phyloP scores from a whole-genome alignment of 2,888 invertebrate genomes.

The Erpobdella octoculata region DNA sequence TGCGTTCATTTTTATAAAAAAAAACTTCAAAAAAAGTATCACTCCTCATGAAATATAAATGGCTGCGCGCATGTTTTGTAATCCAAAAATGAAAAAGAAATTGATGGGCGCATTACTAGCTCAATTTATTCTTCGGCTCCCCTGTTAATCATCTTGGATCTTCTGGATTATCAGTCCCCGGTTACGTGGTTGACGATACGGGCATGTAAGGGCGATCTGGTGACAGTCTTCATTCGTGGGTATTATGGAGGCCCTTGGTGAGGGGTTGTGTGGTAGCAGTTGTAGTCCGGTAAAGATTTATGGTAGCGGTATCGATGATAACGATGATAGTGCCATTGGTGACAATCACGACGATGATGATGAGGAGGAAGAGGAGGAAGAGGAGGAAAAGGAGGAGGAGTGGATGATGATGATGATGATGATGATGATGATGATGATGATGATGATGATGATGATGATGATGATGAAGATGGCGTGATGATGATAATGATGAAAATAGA shows the following conservation, averaged over 20 bases:
- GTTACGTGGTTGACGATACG: too few relatives aligned
- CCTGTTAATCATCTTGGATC: too few relatives aligned
- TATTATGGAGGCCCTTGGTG: neutral
- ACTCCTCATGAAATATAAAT: too few relatives aligned
- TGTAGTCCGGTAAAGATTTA: neutral
- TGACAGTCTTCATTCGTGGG: too few relatives aligned
- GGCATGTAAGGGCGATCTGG: too few relatives aligned
- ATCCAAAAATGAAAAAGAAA: too few relatives aligned
- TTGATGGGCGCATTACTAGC: too few relatives aligned
- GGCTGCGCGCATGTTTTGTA: too few relatives aligned
- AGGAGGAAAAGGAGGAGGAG: neutral
- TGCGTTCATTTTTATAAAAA: too few relatives aligned
- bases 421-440: neutral
- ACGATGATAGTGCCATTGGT: neutral
- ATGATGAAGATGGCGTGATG: neutral
- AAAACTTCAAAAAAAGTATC: too few relatives aligned
- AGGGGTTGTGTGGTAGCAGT: neutral
- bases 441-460: neutral
- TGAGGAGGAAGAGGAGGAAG: slow-evolving; percentile 10
- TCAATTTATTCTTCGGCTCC: too few relatives aligned
- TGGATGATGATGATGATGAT: slow-evolving; percentile 10
- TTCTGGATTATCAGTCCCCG: too few relatives aligned
- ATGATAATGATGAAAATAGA: neutral
- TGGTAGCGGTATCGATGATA: neutral
- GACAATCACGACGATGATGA: neutral